A percentile compares a stretch with the other conserved stretches of the same genome.
Conservation (phyloP, 2,797 vertebrate species). For the Tympanoctomys barrerae region DNA sequence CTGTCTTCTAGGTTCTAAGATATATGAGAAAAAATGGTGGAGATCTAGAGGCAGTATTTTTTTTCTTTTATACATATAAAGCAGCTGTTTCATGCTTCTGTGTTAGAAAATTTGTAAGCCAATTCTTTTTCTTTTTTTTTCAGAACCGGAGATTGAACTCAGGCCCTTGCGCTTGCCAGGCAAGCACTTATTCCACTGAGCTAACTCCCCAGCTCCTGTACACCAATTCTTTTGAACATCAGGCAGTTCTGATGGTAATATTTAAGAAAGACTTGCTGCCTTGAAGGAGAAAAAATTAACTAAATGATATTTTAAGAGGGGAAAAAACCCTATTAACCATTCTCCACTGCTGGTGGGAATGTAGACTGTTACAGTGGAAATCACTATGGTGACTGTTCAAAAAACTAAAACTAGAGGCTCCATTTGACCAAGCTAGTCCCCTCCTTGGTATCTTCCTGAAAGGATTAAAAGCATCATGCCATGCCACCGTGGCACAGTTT, state of each 20-base stretch:
- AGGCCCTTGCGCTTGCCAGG: too few relatives aligned
- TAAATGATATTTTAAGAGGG: neutral
- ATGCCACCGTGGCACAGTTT: neutral
- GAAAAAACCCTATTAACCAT: neutral
- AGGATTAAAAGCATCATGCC: neutral
- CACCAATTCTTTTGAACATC: conserved; percentile 32
- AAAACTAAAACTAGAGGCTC: neutral
- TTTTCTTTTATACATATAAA: conserved; percentile 35
- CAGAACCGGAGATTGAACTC: too few relatives aligned
- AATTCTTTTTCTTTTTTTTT: conserved; percentile 51
- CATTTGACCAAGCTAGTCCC: neutral
- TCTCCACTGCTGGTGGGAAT: neutral
- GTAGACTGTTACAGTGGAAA: neutral
- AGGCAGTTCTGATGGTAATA: neutral
- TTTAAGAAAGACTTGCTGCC: conserved; percentile 10
- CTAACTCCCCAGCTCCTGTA: too few relatives aligned
- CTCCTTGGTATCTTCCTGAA: neutral
- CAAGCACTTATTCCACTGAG: too few relatives aligned
- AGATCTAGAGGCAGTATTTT: neutral
- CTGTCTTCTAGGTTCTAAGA: conserved; percentile 8
- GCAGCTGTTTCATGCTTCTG: neutral
- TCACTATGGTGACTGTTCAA: neutral
- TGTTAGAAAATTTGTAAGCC: neutral
- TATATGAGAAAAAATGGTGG: neutral
- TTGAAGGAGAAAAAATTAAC: conserved; percentile 25